These are phyloP conservation scores for Lepus americanus DNA, from an alignment of 2,113 vertebrate species.

Conservation along the genomic window DNA sequence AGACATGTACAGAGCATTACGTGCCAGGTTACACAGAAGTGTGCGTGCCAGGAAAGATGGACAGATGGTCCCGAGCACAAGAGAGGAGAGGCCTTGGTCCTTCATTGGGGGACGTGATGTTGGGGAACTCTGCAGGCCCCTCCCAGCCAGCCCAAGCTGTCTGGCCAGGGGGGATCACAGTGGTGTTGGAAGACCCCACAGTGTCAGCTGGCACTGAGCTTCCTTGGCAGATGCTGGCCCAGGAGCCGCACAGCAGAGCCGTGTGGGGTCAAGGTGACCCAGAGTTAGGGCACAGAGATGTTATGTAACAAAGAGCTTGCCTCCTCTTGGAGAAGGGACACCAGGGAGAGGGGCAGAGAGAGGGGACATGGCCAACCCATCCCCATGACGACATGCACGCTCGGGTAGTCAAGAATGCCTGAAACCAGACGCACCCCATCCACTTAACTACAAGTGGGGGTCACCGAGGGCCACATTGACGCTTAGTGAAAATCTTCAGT, in stretches of 20 bases:
- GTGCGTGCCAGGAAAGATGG: neutral
- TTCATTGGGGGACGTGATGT: neutral
- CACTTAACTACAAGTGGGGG: no score
- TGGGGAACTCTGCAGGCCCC: neutral
- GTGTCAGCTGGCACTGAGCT: neutral
- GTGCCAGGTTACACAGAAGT: neutral
- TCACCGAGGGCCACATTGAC: no score
- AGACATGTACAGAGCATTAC: neutral
- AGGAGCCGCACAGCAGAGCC: neutral
- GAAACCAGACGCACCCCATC: no score
- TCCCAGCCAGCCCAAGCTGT: neutral
- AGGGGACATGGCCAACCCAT: no score
- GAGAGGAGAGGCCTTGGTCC: neutral
- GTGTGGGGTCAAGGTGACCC: no score
- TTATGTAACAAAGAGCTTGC: no score
- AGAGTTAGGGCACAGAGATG: no score
- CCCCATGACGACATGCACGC: no score
- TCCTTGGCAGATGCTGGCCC: neutral
- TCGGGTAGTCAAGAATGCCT: no score
- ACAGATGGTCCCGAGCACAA: neutral
- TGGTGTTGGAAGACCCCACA: rapidly evolving
- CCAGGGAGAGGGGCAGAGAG: no score
- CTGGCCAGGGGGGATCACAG: neutral
- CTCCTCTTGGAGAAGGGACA: no score
- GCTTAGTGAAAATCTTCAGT: neutral